Conservation (phyloP, 2,797 vertebrate species). For the Peromyscus nudipes region DNA sequence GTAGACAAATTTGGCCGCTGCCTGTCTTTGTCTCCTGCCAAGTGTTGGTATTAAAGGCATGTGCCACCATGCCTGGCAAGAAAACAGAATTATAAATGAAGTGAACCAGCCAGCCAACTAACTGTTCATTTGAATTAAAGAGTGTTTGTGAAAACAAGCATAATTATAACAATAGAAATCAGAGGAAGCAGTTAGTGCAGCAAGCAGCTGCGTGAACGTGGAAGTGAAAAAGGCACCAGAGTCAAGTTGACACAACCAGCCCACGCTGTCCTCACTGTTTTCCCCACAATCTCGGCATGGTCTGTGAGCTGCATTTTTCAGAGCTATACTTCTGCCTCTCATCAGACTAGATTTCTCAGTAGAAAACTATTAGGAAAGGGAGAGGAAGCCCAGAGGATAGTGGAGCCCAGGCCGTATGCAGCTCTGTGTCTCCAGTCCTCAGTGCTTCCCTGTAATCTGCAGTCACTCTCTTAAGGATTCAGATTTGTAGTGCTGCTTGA, state of each 20-base stretch:
- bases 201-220: background rate
- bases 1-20: background rate
- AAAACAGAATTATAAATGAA: slow-evolving; percentile 52
- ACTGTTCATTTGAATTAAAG: slow-evolving; percentile 9
- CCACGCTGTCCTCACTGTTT: background rate
- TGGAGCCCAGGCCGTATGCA: background rate
- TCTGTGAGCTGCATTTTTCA: background rate
- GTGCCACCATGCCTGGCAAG: background rate
- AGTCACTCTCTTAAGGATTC: slow-evolving; percentile 23
- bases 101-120: background rate
- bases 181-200: background rate
- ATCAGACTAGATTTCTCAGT: background rate
- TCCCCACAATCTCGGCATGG: background rate
- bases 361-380: background rate
- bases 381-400: background rate
- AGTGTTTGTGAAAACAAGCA: background rate
- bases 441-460: background rate
- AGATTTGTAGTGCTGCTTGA: slow-evolving; percentile 31
- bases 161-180: slow-evolving; percentile 25
- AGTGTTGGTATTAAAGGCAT: background rate
- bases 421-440: background rate
- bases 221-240: background rate
- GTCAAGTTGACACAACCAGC: background rate
- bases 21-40: background rate
- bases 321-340: background rate